Evolutionary conservation across 2,888 invertebrate species (phyloP).

Genomic region (Apantesis nais): DNA sequence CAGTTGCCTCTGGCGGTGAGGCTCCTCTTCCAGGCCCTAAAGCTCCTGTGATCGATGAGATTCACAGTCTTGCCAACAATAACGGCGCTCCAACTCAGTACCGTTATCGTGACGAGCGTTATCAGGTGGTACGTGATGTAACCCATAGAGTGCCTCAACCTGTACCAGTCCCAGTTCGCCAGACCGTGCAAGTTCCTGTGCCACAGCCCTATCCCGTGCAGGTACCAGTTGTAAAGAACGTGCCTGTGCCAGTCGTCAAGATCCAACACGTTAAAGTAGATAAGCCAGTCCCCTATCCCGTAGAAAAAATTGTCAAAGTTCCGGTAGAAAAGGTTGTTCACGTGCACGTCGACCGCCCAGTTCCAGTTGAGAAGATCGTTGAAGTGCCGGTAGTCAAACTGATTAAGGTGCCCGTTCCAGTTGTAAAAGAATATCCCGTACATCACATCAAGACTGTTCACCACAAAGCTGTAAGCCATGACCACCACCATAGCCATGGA

Average conservation of each 20-base stretch:
- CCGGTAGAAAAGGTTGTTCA: conserved; percentile 85
- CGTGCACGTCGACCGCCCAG: conserved; percentile 84
- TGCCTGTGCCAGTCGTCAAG: conserved; percentile 85
- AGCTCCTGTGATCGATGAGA: conserved; percentile 74
- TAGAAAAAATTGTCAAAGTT: conserved; percentile 86
- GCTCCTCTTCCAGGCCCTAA: conserved; percentile 66
- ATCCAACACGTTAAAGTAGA: conserved; percentile 85
- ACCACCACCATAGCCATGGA: conserved; percentile 46
- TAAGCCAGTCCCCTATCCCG: conserved; percentile 86
- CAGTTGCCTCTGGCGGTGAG: conserved; percentile 49
- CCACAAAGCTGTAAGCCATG: conserved; percentile 66
- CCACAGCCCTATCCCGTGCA: conserved; percentile 86
- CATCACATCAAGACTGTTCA: conserved; percentile 78
- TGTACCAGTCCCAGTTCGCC: conserved; percentile 81
- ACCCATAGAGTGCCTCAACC: conserved; percentile 86
- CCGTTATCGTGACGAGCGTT: conserved; percentile 73
- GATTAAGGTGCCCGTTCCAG: conserved; percentile 75
- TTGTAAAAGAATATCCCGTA: conserved; percentile 77
- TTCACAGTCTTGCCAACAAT: conserved; percentile 74
- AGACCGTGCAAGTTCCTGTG: conserved; percentile 82
- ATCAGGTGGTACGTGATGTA: conserved; percentile 74
- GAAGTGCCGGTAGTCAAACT: conserved; percentile 84
- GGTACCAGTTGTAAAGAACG: conserved; percentile 82
- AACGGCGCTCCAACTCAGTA: conserved; percentile 77
- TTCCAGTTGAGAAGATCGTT: conserved; percentile 80